Evolutionary conservation across 2,888 invertebrate species (phyloP).

Genomic region (Xestia rhomboidea): DNA sequence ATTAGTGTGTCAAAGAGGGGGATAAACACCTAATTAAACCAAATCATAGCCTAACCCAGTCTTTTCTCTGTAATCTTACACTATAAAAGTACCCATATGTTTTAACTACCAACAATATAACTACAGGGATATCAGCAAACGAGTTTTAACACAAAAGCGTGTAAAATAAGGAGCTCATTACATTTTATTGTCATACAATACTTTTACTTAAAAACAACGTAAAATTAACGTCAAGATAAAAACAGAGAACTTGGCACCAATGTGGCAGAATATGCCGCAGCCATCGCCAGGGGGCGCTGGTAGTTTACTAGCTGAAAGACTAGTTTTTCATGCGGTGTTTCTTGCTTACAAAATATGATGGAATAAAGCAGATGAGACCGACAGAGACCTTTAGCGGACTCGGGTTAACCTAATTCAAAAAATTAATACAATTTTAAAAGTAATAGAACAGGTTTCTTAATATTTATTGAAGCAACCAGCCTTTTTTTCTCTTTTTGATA

Average conservation of each 20-base stretch:
- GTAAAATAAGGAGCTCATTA: conserved; percentile 40
- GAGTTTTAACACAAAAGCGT: conserved; percentile 24
- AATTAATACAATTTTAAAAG: background rate
- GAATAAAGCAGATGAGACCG: background rate
- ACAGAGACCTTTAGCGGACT: background rate
- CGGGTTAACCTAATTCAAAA: background rate
- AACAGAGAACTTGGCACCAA: conserved; percentile 57
- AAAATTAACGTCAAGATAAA: conserved; percentile 58
- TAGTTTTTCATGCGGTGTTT: background rate
- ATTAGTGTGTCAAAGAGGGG: background rate
- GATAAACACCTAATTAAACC: background rate
- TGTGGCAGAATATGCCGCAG: conserved; percentile 39
- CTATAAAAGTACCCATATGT: background rate
- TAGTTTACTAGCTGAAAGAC: conserved; percentile 17
- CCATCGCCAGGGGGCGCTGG: conserved; percentile 34
- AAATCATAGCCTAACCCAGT: background rate
- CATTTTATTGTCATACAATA: conserved; percentile 55
- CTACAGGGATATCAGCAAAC: background rate
- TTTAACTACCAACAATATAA: conserved; percentile 28
- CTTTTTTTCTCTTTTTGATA: background rate
- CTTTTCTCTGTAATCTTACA: background rate
- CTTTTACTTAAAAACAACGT: conserved; percentile 41
- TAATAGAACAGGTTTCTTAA: background rate
- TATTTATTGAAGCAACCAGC: background rate
- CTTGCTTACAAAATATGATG: conserved; percentile 3